Percentiles rank a stretch among this genome's conserved stretches.
phyloP scores from a whole-genome alignment of 2,888 invertebrate genomes.

The Trichacis sp. region DNA sequence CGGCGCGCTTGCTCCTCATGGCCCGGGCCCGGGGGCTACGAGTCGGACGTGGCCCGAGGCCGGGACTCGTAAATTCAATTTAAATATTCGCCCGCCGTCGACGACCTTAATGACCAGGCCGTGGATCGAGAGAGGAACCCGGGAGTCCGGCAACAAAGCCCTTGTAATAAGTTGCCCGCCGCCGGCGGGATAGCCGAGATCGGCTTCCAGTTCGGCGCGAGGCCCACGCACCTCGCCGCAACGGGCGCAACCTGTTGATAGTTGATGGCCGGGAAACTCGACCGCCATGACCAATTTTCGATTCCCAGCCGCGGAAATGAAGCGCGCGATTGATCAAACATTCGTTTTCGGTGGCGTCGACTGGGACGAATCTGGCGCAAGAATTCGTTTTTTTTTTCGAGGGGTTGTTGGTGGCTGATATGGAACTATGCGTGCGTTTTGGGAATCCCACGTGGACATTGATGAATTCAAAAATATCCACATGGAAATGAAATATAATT shows the following conservation, averaged over 20 bases:
- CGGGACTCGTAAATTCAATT: conserved; percentile 64
- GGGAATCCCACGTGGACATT: too few species aligned
- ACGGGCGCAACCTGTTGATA: conserved; percentile 46
- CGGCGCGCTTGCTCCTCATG: background rate
- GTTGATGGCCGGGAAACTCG: conserved; percentile 37
- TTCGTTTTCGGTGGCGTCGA: too few species aligned
- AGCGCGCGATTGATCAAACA: background rate
- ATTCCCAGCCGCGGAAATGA: conserved; percentile 16
- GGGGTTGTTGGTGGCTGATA: too few species aligned
- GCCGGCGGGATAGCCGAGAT: background rate
- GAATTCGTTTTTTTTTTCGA: too few species aligned
- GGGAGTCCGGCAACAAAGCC: conserved; percentile 41
- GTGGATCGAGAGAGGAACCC: conserved; percentile 33
- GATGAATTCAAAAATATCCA: too few species aligned
- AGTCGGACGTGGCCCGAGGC: conserved; percentile 49
- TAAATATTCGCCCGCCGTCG: conserved; percentile 57
- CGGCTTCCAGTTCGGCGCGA: background rate
- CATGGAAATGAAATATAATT: too few species aligned
- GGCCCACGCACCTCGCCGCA: conserved; percentile 23
- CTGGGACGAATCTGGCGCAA: too few species aligned
- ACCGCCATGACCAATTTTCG: conserved; percentile 41
- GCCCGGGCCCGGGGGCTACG: conserved; percentile 7
- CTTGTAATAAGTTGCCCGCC: conserved; percentile 38
- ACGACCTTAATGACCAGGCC: conserved; percentile 65
- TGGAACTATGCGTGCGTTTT: too few species aligned